Evolutionary conservation across 2,888 invertebrate genomes (phyloP).

Genomic region (Lutraria lutraria): DNA sequence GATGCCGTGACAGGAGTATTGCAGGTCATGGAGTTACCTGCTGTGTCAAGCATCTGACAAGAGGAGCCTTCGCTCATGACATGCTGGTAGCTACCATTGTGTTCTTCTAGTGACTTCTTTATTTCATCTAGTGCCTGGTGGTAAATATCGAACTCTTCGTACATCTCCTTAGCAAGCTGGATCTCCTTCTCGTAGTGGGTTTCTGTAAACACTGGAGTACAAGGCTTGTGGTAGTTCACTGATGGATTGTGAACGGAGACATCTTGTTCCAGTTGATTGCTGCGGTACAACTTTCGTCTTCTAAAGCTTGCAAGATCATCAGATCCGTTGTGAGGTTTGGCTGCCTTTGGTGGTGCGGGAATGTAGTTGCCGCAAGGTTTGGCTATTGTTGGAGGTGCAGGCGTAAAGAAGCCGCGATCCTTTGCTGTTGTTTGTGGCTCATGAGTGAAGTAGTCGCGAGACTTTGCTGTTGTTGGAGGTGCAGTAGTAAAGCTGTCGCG

Average conservation of each 20-base stretch:
- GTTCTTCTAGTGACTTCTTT: conserved; percentile 1
- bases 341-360: not conserved
- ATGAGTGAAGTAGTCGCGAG: not conserved
- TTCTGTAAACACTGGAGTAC: not conserved
- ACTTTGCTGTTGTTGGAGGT: no score
- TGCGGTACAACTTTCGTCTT: not conserved
- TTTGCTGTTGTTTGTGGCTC: not conserved
- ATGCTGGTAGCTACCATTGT: conserved; percentile 7
- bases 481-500: no score
- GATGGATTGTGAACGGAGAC: conserved; percentile 14
- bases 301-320: not conserved
- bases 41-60: not conserved
- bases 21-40: not conserved
- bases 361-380: no score
- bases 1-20: conserved; percentile 21
- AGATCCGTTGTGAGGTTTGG: not conserved
- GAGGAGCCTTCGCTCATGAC: conserved; percentile 17
- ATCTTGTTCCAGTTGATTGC: conserved; percentile 1
- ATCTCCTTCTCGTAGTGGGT: conserved; percentile 34
- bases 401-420: not conserved
- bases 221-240: not conserved
- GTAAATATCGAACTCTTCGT: conserved; percentile 16
- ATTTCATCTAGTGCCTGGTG: conserved; percentile 9
- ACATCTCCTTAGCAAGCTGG: not conserved
- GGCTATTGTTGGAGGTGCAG: no score